These are phyloP conservation scores for Tretioscincus oriximinensis DNA, from an alignment of 2,113 vertebrate species.

Conservation along the genomic window DNA sequence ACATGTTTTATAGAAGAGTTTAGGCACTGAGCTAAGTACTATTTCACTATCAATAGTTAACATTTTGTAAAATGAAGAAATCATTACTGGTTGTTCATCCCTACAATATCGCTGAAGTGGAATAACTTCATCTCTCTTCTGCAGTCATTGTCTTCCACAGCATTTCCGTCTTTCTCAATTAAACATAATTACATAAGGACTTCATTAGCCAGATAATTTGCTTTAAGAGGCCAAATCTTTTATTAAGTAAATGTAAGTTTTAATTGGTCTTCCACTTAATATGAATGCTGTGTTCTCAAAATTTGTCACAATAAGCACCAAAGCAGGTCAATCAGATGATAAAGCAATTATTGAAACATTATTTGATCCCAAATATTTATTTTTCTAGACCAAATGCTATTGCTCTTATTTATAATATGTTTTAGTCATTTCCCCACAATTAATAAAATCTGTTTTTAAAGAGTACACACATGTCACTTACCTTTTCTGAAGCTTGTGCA, in stretches of 20 bases:
- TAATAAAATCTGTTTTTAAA: no score
- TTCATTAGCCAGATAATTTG: background rate
- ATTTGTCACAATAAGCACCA: background rate
- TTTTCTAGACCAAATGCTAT: background rate
- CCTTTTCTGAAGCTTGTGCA: no score
- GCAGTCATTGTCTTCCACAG: background rate
- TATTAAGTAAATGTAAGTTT: background rate
- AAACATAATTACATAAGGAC: background rate
- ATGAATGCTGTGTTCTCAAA: background rate
- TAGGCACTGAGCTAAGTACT: no score
- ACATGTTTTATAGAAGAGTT: no score
- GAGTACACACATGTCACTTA: no score
- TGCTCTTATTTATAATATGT: no score
- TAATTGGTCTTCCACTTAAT: background rate
- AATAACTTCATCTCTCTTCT: background rate
- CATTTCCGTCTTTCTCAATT: constrained; percentile 5
- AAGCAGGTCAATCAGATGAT: no score
- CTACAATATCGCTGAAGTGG: background rate
- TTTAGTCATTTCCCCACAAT: no score
- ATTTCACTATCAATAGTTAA: no score
- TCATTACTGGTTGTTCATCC: background rate
- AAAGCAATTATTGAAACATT: no score
- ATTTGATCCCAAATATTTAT: background rate
- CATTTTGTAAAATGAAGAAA: background rate
- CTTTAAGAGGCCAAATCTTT: background rate